Percentiles rank a stretch among this genome's conserved stretches.
Conservation (phyloP, 2,888 invertebrate species). For the Apomyelois bistriatella region DNA sequence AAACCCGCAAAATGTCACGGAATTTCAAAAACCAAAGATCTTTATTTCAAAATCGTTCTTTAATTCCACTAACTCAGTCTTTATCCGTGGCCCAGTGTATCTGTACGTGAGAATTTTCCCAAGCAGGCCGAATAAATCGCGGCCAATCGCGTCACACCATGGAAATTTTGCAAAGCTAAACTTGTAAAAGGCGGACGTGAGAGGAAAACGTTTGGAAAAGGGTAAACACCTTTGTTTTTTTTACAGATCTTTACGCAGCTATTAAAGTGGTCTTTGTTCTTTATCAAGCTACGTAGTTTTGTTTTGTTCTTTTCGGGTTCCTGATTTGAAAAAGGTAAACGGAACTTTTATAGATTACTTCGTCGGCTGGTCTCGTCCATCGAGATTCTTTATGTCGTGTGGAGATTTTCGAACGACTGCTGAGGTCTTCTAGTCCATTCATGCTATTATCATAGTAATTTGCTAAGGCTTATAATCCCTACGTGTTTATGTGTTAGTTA, state of each 20-base stretch:
- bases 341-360: too few species aligned
- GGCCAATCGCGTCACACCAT: conserved; percentile 34
- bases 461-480: too few species aligned
- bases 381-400: too few species aligned
- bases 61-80: conserved; percentile 2
- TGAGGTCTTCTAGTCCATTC: too few species aligned
- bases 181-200: conserved; percentile 45
- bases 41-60: conserved; percentile 4
- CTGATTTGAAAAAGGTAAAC: too few species aligned
- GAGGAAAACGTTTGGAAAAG: conserved; percentile 32
- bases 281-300: neutral
- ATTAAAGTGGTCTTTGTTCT: conserved; percentile 4
- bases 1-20: too few species aligned
- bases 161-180: conserved; percentile 44
- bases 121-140: conserved; percentile 36
- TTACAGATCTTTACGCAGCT: conserved; percentile 6
- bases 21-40: neutral
- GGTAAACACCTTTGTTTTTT: conserved; percentile 40
- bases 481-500: too few species aligned
- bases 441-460: too few species aligned
- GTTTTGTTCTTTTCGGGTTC: neutral
- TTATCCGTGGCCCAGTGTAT: conserved; percentile 16
- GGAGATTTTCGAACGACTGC: too few species aligned
- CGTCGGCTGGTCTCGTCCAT: too few species aligned
- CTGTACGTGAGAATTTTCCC: conserved; percentile 29